A percentile compares a stretch with the other conserved stretches of the same genome.
phyloP scores from a whole-genome alignment of 1,140 invertebrate species.

The Polypedilum vanderplanki region DNA sequence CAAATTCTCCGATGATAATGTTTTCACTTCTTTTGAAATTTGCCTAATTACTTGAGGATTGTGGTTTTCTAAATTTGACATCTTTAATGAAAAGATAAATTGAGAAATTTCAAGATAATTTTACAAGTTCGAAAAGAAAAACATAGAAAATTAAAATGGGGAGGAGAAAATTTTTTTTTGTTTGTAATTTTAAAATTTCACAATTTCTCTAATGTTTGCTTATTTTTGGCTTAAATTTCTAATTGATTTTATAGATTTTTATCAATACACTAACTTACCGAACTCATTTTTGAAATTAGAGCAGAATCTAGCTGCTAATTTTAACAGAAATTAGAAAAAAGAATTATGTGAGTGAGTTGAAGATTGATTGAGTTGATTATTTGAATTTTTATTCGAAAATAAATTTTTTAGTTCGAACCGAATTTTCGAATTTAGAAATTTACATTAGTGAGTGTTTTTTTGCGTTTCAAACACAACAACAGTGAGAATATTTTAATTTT shows the following conservation, averaged over 20 bases:
- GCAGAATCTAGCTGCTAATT: background rate
- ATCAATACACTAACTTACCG: background rate
- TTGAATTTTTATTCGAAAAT: background rate
- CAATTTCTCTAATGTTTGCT: background rate
- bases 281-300: background rate
- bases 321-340: background rate
- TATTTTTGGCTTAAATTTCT: background rate
- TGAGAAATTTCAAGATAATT: conserved; percentile 33
- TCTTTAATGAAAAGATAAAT: conserved; percentile 42
- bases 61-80: conserved; percentile 86
- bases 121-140: background rate
- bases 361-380: background rate
- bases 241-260: background rate
- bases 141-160: background rate
- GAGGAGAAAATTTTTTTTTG: conserved; percentile 3
- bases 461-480: conserved; percentile 20
- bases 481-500: conserved; percentile 8
- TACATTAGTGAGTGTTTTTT: background rate
- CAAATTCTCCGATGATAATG: conserved; percentile 59
- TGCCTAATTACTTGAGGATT: conserved; percentile 85
- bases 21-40: conserved; percentile 75
- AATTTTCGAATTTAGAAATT: background rate
- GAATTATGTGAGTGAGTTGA: background rate
- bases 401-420: background rate
- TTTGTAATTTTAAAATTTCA: background rate